Conservation (phyloP, 2,888 invertebrate genomes). For the Timema podura region DNA sequence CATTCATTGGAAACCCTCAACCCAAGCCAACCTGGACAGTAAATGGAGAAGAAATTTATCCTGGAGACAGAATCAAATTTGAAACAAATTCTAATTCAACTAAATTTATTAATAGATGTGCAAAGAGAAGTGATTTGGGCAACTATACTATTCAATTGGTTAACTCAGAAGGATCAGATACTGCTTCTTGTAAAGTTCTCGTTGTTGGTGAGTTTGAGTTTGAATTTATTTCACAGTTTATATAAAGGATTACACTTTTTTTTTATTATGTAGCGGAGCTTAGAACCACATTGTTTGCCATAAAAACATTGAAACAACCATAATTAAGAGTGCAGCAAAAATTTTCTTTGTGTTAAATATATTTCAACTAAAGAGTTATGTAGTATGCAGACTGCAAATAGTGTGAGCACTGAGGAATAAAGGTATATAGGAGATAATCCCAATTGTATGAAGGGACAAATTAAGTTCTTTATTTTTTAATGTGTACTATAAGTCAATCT, state of each 20-base stretch:
- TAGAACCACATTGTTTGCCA: too few species aligned
- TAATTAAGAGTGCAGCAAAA: not conserved
- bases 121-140: slow-evolving; percentile 89
- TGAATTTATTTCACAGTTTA: not conserved
- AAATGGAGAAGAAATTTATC: slow-evolving; percentile 78
- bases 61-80: slow-evolving; percentile 80
- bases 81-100: slow-evolving; percentile 77
- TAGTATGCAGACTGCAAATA: too few species aligned
- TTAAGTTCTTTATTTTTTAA: too few species aligned
- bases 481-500: too few species aligned
- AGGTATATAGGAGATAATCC: too few species aligned
- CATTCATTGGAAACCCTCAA: slow-evolving; percentile 80
- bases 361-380: not conserved
- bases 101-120: slow-evolving; percentile 79
- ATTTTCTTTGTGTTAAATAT: not conserved
- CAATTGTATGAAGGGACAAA: too few species aligned
- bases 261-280: too few species aligned
- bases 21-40: slow-evolving; percentile 89
- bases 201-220: slow-evolving; percentile 51
- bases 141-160: slow-evolving; percentile 86
- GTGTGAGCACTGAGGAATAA: too few species aligned
- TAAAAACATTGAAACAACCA: too few species aligned
- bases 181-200: slow-evolving; percentile 80
- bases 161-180: slow-evolving; percentile 88
- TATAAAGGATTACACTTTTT: not conserved